phyloP scores from a whole-genome alignment of 2,888 invertebrate genomes.

The Andrena flavipes region DNA sequence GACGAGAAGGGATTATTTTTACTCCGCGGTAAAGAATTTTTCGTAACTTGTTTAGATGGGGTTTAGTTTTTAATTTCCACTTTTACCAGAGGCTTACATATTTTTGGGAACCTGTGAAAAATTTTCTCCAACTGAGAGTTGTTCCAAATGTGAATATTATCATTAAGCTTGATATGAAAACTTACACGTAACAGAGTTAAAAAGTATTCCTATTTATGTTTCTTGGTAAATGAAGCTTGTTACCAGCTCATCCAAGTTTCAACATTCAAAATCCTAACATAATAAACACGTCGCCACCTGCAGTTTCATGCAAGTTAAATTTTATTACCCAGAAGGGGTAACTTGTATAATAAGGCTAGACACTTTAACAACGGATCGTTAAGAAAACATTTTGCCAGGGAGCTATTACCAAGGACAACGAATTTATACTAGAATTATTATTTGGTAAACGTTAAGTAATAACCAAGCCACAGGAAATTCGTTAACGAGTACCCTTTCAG shows the following conservation, averaged over 20 bases:
- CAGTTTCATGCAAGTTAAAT: slow-evolving; percentile 3
- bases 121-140: too few relatives aligned
- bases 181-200: neutral
- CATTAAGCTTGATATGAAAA: neutral
- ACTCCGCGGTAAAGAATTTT: too few relatives aligned
- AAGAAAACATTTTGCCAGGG: too few relatives aligned
- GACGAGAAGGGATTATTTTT: too few relatives aligned
- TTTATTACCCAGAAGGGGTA: neutral
- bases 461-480: slow-evolving; percentile 1
- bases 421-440: slow-evolving; percentile 2
- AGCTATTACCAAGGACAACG: neutral
- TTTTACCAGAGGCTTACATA: too few relatives aligned
- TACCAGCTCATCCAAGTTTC: neutral
- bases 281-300: neutral
- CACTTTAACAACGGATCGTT: neutral
- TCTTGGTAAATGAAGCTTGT: neutral
- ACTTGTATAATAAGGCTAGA: neutral
- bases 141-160: too few relatives aligned
- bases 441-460: neutral
- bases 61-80: too few relatives aligned
- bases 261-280: neutral
- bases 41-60: too few relatives aligned
- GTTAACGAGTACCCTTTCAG: neutral
- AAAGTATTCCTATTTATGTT: neutral
- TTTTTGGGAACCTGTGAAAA: too few relatives aligned